phyloP scores from a whole-genome alignment of 64 coral and sea anemone species.

The Montipora cactus region DNA sequence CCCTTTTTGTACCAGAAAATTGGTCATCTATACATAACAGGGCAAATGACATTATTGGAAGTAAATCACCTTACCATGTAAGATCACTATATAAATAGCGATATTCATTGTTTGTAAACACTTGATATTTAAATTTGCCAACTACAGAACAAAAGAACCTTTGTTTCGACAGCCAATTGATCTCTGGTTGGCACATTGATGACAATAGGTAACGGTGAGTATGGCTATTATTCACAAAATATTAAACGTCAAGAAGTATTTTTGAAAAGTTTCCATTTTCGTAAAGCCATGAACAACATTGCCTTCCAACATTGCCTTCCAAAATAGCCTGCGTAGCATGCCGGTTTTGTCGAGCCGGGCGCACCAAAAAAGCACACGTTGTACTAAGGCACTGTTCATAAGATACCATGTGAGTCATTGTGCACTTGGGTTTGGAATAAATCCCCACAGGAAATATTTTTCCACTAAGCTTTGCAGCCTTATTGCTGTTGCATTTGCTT shows the following conservation, averaged over 20 bases:
- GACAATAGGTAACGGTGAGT: not conserved
- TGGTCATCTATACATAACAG: not conserved
- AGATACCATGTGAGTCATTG: not conserved
- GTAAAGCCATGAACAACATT: not conserved
- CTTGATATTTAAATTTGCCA: not conserved
- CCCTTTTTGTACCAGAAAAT: not conserved
- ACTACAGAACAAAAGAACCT: not conserved
- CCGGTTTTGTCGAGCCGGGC: too few species aligned
- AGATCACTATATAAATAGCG: not conserved
- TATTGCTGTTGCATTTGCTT: not conserved
- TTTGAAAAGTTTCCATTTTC: not conserved
- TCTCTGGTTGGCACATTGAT: not conserved
- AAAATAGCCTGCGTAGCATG: too few species aligned
- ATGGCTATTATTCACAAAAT: not conserved
- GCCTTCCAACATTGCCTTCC: too few species aligned
- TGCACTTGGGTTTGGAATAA: not conserved
- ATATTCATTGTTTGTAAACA: not conserved
- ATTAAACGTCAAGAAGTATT: not conserved
- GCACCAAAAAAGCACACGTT: not conserved
- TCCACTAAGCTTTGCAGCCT: not conserved
- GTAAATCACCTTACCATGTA: not conserved
- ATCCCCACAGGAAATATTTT: not conserved
- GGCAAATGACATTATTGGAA: not conserved
- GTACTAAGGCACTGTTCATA: not conserved
- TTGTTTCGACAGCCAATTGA: not conserved